These are phyloP conservation scores for Drosophila navojoa DNA, from an alignment of 1,140 invertebrate species.

Conservation along the genomic window DNA sequence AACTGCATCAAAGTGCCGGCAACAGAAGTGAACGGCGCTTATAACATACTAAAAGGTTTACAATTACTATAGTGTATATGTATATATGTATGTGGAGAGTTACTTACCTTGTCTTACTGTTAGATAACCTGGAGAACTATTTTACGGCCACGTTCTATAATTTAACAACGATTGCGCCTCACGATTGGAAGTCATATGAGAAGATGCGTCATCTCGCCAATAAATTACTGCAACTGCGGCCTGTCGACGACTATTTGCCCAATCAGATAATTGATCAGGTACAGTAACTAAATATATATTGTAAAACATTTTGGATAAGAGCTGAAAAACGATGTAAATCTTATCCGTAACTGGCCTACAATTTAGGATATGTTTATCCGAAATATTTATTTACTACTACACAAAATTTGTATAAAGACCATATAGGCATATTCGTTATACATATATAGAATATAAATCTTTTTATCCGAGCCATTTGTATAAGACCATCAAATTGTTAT, in stretches of 20 bases:
- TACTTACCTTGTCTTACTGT: conserved; percentile 18
- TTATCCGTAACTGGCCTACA: too few relatives aligned
- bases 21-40: conserved; percentile 84
- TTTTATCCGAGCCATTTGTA: too few relatives aligned
- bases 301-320: too few relatives aligned
- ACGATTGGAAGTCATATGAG: conserved; percentile 98
- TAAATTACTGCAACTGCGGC: conserved; percentile 92
- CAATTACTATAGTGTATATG: background rate
- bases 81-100: conserved; percentile 2
- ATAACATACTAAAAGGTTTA: conserved; percentile 64
- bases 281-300: conserved; percentile 55
- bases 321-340: too few relatives aligned
- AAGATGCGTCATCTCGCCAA: conserved; percentile 97
- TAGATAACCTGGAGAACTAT: conserved; percentile 93
- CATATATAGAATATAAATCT: too few relatives aligned
- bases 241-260: conserved; percentile 96
- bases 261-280: conserved; percentile 97
- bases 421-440: too few relatives aligned
- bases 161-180: conserved; percentile 97
- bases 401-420: too few relatives aligned
- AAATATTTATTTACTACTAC: too few relatives aligned
- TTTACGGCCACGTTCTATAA: conserved; percentile 98
- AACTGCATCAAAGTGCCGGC: conserved; percentile 84
- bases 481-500: too few relatives aligned
- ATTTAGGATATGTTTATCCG: too few relatives aligned